Percentiles rank a stretch among this genome's conserved stretches.
Conservation (phyloP, 53 echinoderm and acorn worm genomes). For the Apostichopus leukothele region DNA sequence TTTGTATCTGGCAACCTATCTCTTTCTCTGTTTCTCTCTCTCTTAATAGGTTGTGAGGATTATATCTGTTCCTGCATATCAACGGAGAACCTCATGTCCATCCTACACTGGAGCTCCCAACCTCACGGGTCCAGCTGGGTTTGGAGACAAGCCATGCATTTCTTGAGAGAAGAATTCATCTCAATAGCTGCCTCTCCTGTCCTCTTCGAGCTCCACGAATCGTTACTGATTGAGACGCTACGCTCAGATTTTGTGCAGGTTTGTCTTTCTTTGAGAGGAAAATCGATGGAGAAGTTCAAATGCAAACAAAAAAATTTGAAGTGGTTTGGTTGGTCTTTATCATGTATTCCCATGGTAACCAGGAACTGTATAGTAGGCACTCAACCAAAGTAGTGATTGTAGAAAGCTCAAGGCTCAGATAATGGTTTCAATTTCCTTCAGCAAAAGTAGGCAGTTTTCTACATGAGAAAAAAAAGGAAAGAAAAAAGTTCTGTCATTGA, state of each 20-base stretch:
- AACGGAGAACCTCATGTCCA: conserved; percentile 81
- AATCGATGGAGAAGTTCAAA: background rate
- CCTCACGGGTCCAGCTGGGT: conserved; percentile 97
- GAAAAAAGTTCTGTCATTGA: too few species aligned
- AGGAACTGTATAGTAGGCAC: background rate
- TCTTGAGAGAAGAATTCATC: conserved; percentile 87
- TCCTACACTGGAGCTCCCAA: conserved; percentile 91
- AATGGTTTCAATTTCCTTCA: too few species aligned
- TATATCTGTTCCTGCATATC: conserved; percentile 79
- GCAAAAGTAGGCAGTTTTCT: too few species aligned
- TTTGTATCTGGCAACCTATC: too few species aligned
- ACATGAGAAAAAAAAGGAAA: too few species aligned
- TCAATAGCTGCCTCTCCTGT: conserved; percentile 74
- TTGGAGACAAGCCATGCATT: conserved; percentile 92
- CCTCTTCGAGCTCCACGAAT: conserved; percentile 81
- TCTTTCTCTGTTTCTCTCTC: background rate
- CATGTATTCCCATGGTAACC: background rate
- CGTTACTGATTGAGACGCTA: conserved; percentile 76
- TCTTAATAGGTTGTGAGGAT: conserved; percentile 91
- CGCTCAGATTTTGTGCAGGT: conserved; percentile 97
- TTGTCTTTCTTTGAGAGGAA: conserved; percentile 1
- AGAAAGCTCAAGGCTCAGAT: too few species aligned
- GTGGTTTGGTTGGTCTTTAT: background rate
- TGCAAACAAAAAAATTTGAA: background rate
- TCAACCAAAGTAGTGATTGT: too few species aligned